Percentiles rank a stretch among this genome's conserved stretches.
phyloP scores from a whole-genome alignment of 2,797 vertebrate genomes.

The Esox lucius region DNA sequence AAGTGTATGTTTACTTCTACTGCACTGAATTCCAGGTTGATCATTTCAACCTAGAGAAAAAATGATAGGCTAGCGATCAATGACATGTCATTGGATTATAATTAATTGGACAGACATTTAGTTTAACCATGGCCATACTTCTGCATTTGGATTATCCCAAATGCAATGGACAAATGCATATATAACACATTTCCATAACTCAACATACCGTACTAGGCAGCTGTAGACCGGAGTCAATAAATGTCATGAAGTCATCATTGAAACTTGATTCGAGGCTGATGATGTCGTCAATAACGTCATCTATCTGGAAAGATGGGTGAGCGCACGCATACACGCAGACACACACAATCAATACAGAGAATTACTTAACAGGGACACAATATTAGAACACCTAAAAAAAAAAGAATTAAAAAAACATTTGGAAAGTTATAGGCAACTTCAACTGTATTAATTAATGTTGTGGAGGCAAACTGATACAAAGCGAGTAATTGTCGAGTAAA shows the following conservation, averaged over 20 bases:
- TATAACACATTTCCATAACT: background rate
- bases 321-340: slow-evolving; percentile 9
- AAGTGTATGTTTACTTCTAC: slow-evolving; percentile 67
- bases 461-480: slow-evolving; percentile 8
- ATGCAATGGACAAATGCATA: background rate
- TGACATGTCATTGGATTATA: background rate
- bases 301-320: slow-evolving; percentile 72
- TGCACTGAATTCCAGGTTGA: slow-evolving; percentile 26
- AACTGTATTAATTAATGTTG: background rate
- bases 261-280: slow-evolving; percentile 95
- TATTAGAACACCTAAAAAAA: slow-evolving; percentile 13
- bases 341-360: slow-evolving; percentile 29
- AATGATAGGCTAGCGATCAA: slow-evolving; percentile 7
- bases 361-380: slow-evolving; percentile 7
- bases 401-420: background rate
- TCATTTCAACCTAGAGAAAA: slow-evolving; percentile 56
- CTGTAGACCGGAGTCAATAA: slow-evolving; percentile 85
- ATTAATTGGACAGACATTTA: slow-evolving; percentile 2
- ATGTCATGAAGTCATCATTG: slow-evolving; percentile 89
- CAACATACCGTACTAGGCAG: slow-evolving; percentile 85
- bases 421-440: background rate
- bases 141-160: background rate
- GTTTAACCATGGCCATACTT: background rate
- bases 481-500: slow-evolving; percentile 14
- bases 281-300: slow-evolving; percentile 93